These are phyloP conservation scores for Craniophora ligustri DNA, from an alignment of 2,888 invertebrate genomes.

Conservation along the genomic window DNA sequence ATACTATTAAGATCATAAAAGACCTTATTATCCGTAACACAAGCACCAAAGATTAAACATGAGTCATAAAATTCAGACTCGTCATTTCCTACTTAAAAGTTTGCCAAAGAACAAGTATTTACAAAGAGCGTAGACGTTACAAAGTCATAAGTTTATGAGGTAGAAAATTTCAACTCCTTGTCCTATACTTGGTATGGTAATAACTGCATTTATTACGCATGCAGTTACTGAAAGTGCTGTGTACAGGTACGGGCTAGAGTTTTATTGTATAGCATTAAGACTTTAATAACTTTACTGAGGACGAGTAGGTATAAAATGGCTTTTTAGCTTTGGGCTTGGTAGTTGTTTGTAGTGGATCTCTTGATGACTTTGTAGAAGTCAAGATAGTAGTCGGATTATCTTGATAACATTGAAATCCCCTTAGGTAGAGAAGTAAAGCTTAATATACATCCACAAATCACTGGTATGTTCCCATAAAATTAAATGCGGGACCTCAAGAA, in stretches of 20 bases:
- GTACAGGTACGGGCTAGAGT: slow-evolving; percentile 33
- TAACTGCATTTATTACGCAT: slow-evolving; percentile 77
- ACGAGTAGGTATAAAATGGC: slow-evolving; percentile 14
- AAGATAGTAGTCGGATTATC: background rate
- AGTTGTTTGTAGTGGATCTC: background rate
- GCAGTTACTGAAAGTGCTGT: slow-evolving; percentile 55
- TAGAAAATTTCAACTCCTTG: slow-evolving; percentile 71
- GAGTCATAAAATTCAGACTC: slow-evolving; percentile 29
- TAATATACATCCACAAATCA: too few relatives aligned
- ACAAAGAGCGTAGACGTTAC: slow-evolving; percentile 60
- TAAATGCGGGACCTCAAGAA: too few relatives aligned
- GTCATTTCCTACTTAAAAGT: slow-evolving; percentile 41
- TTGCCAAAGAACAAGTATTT: slow-evolving; percentile 44
- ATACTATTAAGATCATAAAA: background rate
- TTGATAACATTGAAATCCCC: background rate
- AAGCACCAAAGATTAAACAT: slow-evolving; percentile 21
- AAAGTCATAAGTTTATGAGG: slow-evolving; percentile 72
- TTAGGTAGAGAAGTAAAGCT: background rate
- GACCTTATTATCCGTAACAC: too few relatives aligned
- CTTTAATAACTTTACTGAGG: slow-evolving; percentile 35
- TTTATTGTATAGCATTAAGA: slow-evolving; percentile 42
- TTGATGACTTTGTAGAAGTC: background rate
- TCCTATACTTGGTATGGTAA: slow-evolving; percentile 73
- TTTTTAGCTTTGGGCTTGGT: slow-evolving; percentile 9
- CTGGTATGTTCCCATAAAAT: too few relatives aligned